These are phyloP conservation scores for Epinotia brunnichana DNA, from an alignment of 2,888 invertebrate genomes.

Conservation along the genomic window DNA sequence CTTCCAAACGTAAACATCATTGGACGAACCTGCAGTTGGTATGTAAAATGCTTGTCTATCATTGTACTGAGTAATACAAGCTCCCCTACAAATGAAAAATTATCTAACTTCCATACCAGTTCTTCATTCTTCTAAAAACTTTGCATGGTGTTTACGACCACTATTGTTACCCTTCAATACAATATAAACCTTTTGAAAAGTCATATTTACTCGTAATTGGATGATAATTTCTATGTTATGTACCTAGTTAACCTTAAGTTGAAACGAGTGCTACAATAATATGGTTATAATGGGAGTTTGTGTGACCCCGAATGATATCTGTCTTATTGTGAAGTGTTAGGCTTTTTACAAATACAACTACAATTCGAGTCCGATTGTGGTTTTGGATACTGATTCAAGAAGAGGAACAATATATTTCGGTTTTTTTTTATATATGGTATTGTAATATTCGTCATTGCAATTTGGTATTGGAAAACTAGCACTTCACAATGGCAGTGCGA, in stretches of 20 bases:
- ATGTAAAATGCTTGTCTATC: conserved; percentile 68
- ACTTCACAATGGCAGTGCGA: conserved; percentile 31
- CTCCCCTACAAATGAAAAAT: conserved; percentile 50
- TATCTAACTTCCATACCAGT: neutral
- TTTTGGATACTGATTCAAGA: no score
- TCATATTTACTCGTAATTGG: conserved; percentile 16
- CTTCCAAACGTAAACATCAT: conserved; percentile 74
- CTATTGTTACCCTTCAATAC: conserved; percentile 35
- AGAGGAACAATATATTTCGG: no score
- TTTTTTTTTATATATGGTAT: no score
- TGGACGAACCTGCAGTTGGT: conserved; percentile 79
- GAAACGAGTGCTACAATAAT: conserved; percentile 18
- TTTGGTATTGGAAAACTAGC: neutral
- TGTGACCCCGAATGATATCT: conserved; percentile 54
- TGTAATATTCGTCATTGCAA: neutral
- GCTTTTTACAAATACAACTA: no score
- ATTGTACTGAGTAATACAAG: conserved; percentile 60
- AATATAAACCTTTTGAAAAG: conserved; percentile 21
- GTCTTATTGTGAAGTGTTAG: conserved; percentile 43
- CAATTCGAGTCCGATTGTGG: no score
- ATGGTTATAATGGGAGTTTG: conserved; percentile 57
- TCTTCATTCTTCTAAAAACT: conserved; percentile 47
- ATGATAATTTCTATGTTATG: conserved; percentile 8
- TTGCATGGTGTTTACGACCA: conserved; percentile 57
- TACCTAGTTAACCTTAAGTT: conserved; percentile 14